Conservation (phyloP, 2,113 vertebrate species). For the Grallaria varia region DNA sequence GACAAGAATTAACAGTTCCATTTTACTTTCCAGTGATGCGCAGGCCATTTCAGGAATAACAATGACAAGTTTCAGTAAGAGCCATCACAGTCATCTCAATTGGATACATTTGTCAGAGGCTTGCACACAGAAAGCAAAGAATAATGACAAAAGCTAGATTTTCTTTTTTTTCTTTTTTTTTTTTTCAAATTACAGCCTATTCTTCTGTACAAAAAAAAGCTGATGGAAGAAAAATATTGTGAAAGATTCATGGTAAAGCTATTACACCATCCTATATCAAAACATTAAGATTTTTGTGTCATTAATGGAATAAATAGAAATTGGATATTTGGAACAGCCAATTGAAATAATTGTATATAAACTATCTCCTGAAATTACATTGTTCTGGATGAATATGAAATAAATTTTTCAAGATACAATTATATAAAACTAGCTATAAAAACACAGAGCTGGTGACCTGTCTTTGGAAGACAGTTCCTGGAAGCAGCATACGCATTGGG, state of each 20-base stretch:
- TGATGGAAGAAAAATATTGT: not conserved
- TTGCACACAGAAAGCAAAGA: not conserved
- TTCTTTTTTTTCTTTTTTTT: no score
- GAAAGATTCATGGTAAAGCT: not conserved
- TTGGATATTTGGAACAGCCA: not conserved
- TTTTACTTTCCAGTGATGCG: not conserved
- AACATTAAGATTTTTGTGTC: not conserved
- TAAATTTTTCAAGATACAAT: not conserved
- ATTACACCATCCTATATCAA: not conserved
- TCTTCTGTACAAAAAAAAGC: not conserved
- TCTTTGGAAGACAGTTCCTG: not conserved
- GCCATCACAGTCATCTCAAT: not conserved
- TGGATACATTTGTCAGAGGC: not conserved
- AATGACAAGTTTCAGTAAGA: not conserved
- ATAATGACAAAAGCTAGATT: not conserved
- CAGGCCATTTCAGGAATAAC: not conserved
- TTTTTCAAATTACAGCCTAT: not conserved
- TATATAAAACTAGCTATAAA: not conserved
- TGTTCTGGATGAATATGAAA: not conserved
- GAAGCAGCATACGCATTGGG: not conserved
- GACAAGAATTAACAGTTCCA: not conserved
- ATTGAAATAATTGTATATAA: not conserved
- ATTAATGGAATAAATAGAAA: not conserved
- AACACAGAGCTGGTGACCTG: not conserved
- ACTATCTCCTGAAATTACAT: not conserved